Evolutionary conservation across 1,140 invertebrate genomes (phyloP), one percentile per base, ranked within the genome.

Genomic region (Steinernema feltiae): DNA sequence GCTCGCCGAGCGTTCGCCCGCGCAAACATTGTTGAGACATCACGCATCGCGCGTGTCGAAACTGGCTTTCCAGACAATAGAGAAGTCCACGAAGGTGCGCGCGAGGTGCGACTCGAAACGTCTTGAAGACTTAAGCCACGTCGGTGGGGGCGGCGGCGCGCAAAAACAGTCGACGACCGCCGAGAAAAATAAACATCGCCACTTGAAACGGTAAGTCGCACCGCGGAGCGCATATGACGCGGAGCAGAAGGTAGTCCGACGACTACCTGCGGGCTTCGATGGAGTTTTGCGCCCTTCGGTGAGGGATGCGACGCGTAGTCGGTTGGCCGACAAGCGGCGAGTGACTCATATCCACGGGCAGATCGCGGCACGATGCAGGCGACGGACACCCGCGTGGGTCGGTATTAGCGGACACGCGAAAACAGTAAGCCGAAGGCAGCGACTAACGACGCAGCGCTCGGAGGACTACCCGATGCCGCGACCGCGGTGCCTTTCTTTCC

Each of bases 1-100:
- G 53, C 24, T 27, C 53, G 53, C 7, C 53, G 15, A 15, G 53
- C 12, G 53, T 27, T 63, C 24, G 53, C 53, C 12, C 24, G 53
- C 53, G 12, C 53, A 63, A 63, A 12, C 12, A 63, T 63, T 12
- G 12, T 63, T 63, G 53, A 12, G 53, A 12, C 12, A 27, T 12
- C 53, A 27, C 24, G 53, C 53, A 46, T 46, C 41, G 53, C 53
- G 53, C 53, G 53, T 63, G 53, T 63, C 53, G 35, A 63, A 63
- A 63, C 53, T 63, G 53, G 53, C 53, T 63, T 63, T 63, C 15
- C 53, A 21, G 53, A 63, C 53, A 63, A 63, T 63, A 63, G 53
- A n/a, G n/a, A 63, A 63, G 53, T 63, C 53, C 53, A 63, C 53
- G 53, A 63, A 63, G 18, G 53, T 46, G 41, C 41, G 41, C 41